A percentile compares a stretch with the other conserved stretches of the same genome.
Conservation (phyloP, 2,888 invertebrate species). For the Tiliacea citrago region DNA sequence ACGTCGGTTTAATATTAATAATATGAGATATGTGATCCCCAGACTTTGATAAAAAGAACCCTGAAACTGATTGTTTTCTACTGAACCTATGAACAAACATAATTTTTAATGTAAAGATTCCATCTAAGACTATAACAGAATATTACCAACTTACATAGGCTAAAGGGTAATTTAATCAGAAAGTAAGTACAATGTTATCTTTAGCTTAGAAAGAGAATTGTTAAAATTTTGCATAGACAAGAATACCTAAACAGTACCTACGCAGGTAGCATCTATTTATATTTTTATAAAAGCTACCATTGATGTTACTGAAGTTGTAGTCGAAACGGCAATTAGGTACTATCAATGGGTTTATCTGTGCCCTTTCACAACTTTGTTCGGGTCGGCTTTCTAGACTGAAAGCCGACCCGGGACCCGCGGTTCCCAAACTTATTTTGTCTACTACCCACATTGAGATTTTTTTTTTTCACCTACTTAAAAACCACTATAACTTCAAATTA, state of each 20-base stretch:
- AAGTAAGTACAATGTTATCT: slow-evolving; percentile 32
- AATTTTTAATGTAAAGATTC: slow-evolving; percentile 15
- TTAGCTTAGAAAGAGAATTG: slow-evolving; percentile 8
- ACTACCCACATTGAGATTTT: too few relatives aligned
- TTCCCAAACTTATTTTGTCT: too few relatives aligned
- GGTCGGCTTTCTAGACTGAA: too few relatives aligned
- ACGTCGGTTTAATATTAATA: too few relatives aligned
- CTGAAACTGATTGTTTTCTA: not conserved
- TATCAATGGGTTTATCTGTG: not conserved
- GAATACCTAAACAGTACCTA: not conserved
- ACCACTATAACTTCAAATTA: too few relatives aligned
- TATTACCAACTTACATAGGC: slow-evolving; percentile 44
- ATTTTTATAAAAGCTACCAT: slow-evolving; percentile 1
- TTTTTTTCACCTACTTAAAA: too few relatives aligned
- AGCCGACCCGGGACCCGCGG: too few relatives aligned
- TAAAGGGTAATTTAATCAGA: slow-evolving; percentile 42
- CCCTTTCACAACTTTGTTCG: too few relatives aligned
- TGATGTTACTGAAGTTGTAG: not conserved
- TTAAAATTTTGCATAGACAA: slow-evolving; percentile 9
- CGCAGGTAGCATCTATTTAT: not conserved
- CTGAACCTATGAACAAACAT: not conserved
- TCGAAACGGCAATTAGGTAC: not conserved
- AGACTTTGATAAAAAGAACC: not conserved
- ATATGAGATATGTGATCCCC: not conserved
- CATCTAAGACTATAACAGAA: slow-evolving; percentile 26